Base-by-base conservation (phyloP, 1,140 invertebrate species). In the Leptopilina boulardi region DNA sequence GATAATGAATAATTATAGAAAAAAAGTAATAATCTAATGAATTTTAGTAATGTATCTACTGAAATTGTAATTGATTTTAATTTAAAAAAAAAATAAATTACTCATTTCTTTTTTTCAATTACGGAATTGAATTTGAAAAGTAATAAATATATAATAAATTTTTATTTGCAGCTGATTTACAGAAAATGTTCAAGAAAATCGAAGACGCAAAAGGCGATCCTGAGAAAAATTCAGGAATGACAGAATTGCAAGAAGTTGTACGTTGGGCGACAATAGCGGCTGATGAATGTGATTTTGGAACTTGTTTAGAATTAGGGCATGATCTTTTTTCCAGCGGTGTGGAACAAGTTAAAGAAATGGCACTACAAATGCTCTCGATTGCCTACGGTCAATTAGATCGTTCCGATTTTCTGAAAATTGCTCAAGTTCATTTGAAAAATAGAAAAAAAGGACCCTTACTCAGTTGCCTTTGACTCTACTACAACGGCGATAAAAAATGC, bases 201-300 rank as follows among this genome's bases (percentile, higher is more conserved):
- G 87, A 92, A 34, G 92, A 94, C 23, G 92, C 93, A 41, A 90
- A 91, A 83, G 90, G 88, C 10, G 91, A 94, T n/a, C 94, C 95
- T 70, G 85, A 91, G 76, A 94, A 93, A 83, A 92, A 91, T 77
- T 91, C 84, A 81, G 89, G 91, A 78, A 91, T 94, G 78, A 93
- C 91, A 75, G 92, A 94, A 9, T 86, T 98, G 3, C 95, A 97
- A 81, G 94, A 95, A 81, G 89, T 97, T 9, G 93, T 97, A 30
- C 96, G 95, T 44, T 94, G 93, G 82, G 94, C 96, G 8, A 96
- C 94, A 85, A 98, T 98, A 89, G 97, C 97, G 1, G 95, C 96
- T 78, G 98, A 99, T 88, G 98, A 99, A 89, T 97, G 96, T 88
- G 98, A 99, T 89, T 98, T 98, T 91, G 98, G 97, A 0, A 97